These are phyloP conservation scores for Polyommatus icarus DNA, from an alignment of 2,888 invertebrate species.

Conservation along the genomic window DNA sequence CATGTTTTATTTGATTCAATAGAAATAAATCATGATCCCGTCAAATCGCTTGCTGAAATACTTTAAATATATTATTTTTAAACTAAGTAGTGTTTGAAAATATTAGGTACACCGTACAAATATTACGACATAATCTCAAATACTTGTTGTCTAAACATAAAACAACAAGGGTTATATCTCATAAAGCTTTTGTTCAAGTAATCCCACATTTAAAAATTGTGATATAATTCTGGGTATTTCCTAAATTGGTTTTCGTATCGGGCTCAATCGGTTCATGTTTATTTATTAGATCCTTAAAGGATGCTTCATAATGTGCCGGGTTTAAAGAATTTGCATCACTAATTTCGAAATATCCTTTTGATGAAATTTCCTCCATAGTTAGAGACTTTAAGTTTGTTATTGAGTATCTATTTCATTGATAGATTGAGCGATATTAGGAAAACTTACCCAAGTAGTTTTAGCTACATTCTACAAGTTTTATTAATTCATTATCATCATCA, in stretches of 20 bases:
- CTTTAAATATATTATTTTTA: too few species aligned
- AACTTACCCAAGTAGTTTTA: not conserved
- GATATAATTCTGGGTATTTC: constrained; percentile 37
- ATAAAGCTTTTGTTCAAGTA: constrained; percentile 30
- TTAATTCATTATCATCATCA: constrained; percentile 12
- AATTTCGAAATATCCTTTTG: constrained; percentile 39
- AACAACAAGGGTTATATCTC: constrained; percentile 5
- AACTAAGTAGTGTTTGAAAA: not conserved
- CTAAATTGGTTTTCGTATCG: constrained; percentile 39
- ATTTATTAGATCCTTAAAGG: constrained; percentile 67
- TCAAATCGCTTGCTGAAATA: not conserved
- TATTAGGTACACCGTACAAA: not conserved
- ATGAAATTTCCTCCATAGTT: constrained; percentile 34
- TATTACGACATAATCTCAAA: too few species aligned
- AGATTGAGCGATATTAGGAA: constrained; percentile 3
- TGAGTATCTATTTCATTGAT: constrained; percentile 23
- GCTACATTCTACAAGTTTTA: constrained; percentile 5
- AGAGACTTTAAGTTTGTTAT: constrained; percentile 24
- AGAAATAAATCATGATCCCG: not conserved
- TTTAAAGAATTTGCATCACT: constrained; percentile 42
- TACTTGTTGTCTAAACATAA: not conserved
- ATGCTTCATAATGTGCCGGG: constrained; percentile 42
- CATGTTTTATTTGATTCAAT: not conserved
- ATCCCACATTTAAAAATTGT: constrained; percentile 37
- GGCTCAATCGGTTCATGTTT: constrained; percentile 60